Conservation (phyloP, 2,797 vertebrate species). For the Hemitrygon akajei region DNA sequence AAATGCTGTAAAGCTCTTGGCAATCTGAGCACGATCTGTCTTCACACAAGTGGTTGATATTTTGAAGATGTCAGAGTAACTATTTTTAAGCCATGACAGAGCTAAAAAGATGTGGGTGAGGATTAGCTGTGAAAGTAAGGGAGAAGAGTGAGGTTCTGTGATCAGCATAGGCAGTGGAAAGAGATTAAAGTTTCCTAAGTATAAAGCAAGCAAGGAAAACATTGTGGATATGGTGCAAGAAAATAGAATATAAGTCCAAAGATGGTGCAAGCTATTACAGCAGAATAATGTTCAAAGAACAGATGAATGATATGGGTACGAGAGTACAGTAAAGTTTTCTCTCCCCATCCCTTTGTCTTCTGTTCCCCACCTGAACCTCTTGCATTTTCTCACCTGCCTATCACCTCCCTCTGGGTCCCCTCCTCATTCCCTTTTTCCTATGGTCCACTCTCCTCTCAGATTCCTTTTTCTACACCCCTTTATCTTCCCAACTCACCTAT, state of each 20-base stretch:
- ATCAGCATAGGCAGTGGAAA: neutral
- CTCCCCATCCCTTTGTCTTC: too few relatives aligned
- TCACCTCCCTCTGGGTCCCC: too few relatives aligned
- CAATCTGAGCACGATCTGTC: neutral
- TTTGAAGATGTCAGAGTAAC: neutral
- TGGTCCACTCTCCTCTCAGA: too few relatives aligned
- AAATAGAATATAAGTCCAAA: neutral
- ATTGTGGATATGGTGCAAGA: neutral
- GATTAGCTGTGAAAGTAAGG: too few relatives aligned
- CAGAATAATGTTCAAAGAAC: too few relatives aligned
- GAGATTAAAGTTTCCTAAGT: neutral
- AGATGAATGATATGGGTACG: too few relatives aligned
- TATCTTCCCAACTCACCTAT: too few relatives aligned
- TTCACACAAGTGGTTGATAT: neutral
- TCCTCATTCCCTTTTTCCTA: too few relatives aligned
- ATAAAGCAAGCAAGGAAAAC: neutral
- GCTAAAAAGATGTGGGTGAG: neutral
- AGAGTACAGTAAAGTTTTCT: too few relatives aligned
- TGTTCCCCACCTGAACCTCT: too few relatives aligned
- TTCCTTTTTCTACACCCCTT: too few relatives aligned
- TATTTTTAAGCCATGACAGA: neutral
- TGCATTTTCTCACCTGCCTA: too few relatives aligned
- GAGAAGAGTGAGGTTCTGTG: neutral
- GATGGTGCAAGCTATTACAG: neutral
- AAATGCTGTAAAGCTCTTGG: neutral